A percentile compares a stretch with the other conserved stretches of the same genome.
Conservation (phyloP, 2,113 vertebrate genomes). For the mouse (Mus musculus) region GRCm39 chr10:58002501-58003000, state of each 20-base stretch:
- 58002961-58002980: not conserved
- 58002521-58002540: not conserved
- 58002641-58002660: not conserved
- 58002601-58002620: not conserved
- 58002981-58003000: not conserved
- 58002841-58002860: not conserved
- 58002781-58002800: not conserved
- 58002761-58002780: not conserved
- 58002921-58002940: not conserved
- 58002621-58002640: not conserved
- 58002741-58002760: not conserved
- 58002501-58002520: not conserved
- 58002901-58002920: not conserved
- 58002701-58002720: not conserved
- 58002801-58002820: not conserved
- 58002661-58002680: not conserved
- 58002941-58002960: not conserved
- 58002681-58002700: not conserved
- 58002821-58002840: not conserved
- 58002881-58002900: not conserved
- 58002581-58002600: slow-evolving; percentile 1
- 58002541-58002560: not conserved
- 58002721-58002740: not conserved
- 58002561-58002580: not conserved
- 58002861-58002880: not conserved